Percentiles rank a stretch among this genome's conserved stretches.
These are phyloP conservation scores for Pseudomyrmex dendroicus DNA, from an alignment of 1,140 invertebrate species.

Conservation along the genomic window DNA sequence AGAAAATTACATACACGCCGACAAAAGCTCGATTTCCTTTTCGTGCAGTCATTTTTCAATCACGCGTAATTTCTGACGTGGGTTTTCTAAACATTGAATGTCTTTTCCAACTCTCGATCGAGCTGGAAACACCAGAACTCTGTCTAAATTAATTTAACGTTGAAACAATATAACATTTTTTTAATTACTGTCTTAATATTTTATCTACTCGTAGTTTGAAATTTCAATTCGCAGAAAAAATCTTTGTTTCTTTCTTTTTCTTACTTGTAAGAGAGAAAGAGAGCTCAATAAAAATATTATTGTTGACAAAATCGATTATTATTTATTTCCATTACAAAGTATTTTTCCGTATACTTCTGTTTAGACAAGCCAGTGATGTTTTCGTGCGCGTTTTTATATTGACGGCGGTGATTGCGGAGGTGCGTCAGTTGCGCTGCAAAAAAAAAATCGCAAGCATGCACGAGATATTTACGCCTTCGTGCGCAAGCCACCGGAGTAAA, in stretches of 20 bases:
- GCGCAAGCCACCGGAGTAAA: conserved; percentile 40
- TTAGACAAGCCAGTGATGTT: not conserved
- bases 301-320: not conserved
- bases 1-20: not conserved
- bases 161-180: conserved; percentile 5
- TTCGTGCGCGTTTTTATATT: not conserved
- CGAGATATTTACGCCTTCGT: conserved; percentile 21
- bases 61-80: no score
- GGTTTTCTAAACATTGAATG: no score
- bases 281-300: not conserved
- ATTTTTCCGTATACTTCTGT: not conserved
- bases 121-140: not conserved
- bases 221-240: not conserved
- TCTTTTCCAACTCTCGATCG: not conserved
- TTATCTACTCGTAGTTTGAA: not conserved
- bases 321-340: not conserved
- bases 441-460: not conserved
- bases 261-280: not conserved
- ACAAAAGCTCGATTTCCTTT: not conserved
- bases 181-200: not conserved
- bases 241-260: not conserved
- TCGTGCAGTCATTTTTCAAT: no score
- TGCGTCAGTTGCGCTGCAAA: not conserved
- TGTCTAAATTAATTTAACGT: not conserved
- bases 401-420: not conserved